A percentile compares a stretch with the other conserved stretches of the same genome.
phyloP scores from a whole-genome alignment of 2,888 invertebrate genomes.

The Buathra laborator region DNA sequence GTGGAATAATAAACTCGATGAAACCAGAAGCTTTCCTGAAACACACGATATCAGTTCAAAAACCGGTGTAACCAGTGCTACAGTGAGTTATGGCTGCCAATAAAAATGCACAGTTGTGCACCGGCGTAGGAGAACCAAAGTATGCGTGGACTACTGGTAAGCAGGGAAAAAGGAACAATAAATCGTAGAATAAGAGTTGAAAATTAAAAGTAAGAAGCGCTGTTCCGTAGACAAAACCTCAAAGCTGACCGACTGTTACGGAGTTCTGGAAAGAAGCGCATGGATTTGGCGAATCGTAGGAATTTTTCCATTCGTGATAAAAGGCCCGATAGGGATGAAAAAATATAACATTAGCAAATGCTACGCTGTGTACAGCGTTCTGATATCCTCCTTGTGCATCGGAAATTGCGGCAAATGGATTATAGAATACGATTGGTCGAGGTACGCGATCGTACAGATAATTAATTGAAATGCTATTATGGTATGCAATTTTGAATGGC shows the following conservation, averaged over 20 bases:
- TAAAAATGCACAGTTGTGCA: background rate
- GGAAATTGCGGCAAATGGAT: background rate
- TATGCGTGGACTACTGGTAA: constrained; percentile 43
- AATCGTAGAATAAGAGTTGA: background rate
- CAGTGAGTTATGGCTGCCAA: constrained; percentile 22
- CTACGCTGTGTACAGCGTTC: constrained; percentile 25
- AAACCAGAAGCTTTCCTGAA: background rate
- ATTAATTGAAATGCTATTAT: background rate
- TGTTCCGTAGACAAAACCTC: background rate
- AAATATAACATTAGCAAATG: constrained; percentile 47
- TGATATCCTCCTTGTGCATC: background rate
- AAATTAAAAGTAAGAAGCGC: background rate
- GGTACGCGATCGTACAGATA: background rate
- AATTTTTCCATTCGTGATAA: constrained; percentile 56
- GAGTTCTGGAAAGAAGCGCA: constrained; percentile 43
- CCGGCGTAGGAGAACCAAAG: background rate
- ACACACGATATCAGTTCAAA: background rate
- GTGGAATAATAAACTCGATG: background rate
- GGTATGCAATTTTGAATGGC: background rate
- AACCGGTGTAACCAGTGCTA: background rate
- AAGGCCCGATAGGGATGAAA: constrained; percentile 6
- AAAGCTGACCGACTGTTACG: constrained; percentile 38
- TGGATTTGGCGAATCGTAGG: constrained; percentile 59
- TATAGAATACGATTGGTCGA: background rate
- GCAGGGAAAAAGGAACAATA: constrained; percentile 7